Conservation (phyloP, 2,888 invertebrate species). For the Brachyptera putata region DNA sequence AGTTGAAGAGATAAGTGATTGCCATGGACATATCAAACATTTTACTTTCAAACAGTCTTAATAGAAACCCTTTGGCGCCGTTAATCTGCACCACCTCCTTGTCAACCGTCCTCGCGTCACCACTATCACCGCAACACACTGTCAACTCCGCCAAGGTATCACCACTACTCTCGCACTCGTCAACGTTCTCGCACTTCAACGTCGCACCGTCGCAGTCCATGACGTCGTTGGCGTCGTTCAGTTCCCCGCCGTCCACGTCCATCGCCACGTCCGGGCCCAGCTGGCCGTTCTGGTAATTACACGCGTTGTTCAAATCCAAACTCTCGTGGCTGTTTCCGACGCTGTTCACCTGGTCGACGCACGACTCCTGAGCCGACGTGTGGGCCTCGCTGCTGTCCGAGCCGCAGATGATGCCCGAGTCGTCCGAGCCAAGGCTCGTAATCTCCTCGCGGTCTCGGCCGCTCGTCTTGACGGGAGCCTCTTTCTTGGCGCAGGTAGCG, state of each 20-base stretch:
- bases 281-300: not conserved
- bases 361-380: constrained; percentile 48
- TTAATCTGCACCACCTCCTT: constrained; percentile 26
- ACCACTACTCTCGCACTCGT: not conserved
- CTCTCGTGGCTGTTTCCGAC: constrained; percentile 67
- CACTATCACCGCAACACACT: constrained; percentile 26
- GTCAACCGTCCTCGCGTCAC: constrained; percentile 17
- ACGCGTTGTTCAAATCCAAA: constrained; percentile 57
- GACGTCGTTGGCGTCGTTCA: not conserved
- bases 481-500: constrained; percentile 37
- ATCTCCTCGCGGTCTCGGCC: constrained; percentile 52
- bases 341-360: constrained; percentile 47
- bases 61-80: constrained; percentile 60
- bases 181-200: not conserved
- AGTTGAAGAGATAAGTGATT: constrained; percentile 95
- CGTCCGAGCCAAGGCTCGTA: constrained; percentile 68
- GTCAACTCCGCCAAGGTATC: not conserved
- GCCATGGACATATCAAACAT: constrained; percentile 98
- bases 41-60: constrained; percentile 94
- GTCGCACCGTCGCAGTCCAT: not conserved
- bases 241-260: constrained; percentile 11
- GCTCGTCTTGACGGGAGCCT: constrained; percentile 36
- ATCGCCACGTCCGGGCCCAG: not conserved
- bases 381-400: constrained; percentile 48
- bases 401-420: constrained; percentile 69